Base-by-base conservation (phyloP, 2,797 vertebrate species). In the Pangasius mekongensis region DNA sequence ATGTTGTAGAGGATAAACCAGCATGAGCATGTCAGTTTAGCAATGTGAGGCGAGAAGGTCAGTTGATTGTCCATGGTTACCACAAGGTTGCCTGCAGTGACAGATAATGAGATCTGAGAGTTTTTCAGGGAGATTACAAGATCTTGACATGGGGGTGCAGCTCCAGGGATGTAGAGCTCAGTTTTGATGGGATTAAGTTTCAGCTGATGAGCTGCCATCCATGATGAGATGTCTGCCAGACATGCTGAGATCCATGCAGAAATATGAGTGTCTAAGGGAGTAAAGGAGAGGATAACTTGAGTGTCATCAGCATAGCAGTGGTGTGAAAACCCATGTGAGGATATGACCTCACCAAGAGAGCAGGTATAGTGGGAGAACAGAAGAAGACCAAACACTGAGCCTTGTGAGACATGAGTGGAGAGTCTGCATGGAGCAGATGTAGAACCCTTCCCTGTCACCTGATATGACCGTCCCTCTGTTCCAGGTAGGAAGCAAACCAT, bases 1-100 rank as follows among this genome's bases (percentile, higher is more conserved):
- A 83, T 47, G 36, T n/a, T 83, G 58, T 64, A n/a, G 58, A 83
- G 39, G 81, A 83, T 36, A 83, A 83, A 47, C 36, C 81, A 83
- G 36, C 81, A 83, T 47, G 81, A 83, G 33, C 5, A 3, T 39
- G 33, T 60, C 78, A 81, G 39, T 64, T 83, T 83, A 83, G 39
- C 58, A 1, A 83, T 64, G 39, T 83, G 39, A 64, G 81, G 39
- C 11, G 1, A 43, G 58, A 82, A 62, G 36, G 22, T 43, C 56
- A 43, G 36, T 62, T 62, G 22, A 60, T 43, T 82, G 24, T 64
- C 60, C 39, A 10, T 64, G 81, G 58, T 64, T 47, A 64, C 39
- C 58, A 30, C 14, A 83, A 47, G 81, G 24, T 64, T 83, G 13
- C 60, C 58, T 83, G 81, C 24, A 47, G 81, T 47, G 60, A 47